Evolutionary conservation across 2,797 vertebrate genomes (phyloP).

Genomic region (Pipistrellus pipistrellus): DNA sequence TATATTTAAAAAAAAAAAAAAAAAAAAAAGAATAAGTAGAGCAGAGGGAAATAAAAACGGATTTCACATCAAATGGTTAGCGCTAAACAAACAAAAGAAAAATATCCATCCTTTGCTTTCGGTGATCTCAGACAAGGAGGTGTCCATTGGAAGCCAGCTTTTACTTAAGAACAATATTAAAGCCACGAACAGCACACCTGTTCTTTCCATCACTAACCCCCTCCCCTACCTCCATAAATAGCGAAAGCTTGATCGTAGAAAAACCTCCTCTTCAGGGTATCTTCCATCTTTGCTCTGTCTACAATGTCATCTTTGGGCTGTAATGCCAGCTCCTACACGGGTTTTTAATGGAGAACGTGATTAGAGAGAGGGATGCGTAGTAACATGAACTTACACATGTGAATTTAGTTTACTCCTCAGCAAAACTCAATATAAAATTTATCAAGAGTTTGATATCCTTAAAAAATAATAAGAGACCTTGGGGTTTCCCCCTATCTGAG

Average conservation of each 20-base stretch:
- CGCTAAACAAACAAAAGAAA: slow-evolving; percentile 23
- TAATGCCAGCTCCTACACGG: slow-evolving; percentile 94
- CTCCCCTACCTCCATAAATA: slow-evolving; percentile 96
- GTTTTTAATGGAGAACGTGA: background rate
- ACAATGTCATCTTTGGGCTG: slow-evolving; percentile 98
- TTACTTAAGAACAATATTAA: background rate
- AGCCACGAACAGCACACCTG: background rate
- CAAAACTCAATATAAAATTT: slow-evolving; percentile 57
- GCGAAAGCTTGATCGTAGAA: slow-evolving; percentile 99
- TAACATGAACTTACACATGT: background rate
- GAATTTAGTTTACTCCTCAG: slow-evolving; percentile 15
- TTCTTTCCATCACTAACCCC: background rate
- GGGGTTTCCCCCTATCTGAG: background rate
- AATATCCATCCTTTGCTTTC: background rate
- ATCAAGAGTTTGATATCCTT: slow-evolving; percentile 43
- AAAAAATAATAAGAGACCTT: background rate
- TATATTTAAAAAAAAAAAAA: no score
- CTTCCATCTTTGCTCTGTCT: slow-evolving; percentile 98
- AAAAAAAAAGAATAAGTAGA: slow-evolving; percentile 18
- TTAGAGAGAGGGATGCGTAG: background rate
- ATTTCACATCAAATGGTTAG: background rate
- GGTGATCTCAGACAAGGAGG: background rate
- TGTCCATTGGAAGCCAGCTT: background rate
- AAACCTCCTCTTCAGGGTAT: slow-evolving; percentile 98
- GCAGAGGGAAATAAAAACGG: background rate